Percentiles rank a stretch among this genome's conserved stretches.
Evolutionary conservation across 2,888 invertebrate species (phyloP).

Genomic region (Neoaliturus tenellus): DNA sequence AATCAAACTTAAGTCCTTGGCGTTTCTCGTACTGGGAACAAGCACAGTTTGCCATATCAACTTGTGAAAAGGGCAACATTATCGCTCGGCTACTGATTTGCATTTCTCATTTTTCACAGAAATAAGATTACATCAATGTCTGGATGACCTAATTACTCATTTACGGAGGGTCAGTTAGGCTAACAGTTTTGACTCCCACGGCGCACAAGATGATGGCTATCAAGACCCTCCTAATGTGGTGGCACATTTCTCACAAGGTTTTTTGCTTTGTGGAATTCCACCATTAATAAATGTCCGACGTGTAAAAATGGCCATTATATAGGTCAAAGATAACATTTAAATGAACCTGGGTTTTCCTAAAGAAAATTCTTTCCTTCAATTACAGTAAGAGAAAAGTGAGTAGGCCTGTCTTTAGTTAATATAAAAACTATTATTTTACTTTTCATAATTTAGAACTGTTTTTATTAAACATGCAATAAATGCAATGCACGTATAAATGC

Average conservation of each 20-base stretch:
- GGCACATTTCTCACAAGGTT: constrained; percentile 10
- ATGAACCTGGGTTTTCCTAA: no score
- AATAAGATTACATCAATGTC: not conserved
- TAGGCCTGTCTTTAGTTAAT: no score
- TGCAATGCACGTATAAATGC: no score
- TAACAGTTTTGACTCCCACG: not conserved
- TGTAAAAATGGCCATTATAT: not conserved
- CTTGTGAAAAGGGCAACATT: not conserved
- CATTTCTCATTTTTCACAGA: not conserved
- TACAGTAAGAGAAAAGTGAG: no score
- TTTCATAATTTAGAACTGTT: no score
- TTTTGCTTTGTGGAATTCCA: not conserved
- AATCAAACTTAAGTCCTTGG: no score
- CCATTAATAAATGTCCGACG: not conserved
- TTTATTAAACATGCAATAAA: no score
- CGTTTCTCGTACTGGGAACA: no score
- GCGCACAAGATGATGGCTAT: not conserved
- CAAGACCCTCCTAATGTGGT: not conserved
- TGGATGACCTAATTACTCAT: not conserved
- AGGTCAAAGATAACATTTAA: not conserved
- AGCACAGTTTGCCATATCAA: no score
- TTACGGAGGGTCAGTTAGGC: not conserved
- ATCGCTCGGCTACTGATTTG: not conserved
- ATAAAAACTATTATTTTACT: no score
- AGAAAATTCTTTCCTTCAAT: no score